Evolutionary conservation across 2,888 invertebrate species (phyloP).

Genomic region (Cotesia congregata): DNA sequence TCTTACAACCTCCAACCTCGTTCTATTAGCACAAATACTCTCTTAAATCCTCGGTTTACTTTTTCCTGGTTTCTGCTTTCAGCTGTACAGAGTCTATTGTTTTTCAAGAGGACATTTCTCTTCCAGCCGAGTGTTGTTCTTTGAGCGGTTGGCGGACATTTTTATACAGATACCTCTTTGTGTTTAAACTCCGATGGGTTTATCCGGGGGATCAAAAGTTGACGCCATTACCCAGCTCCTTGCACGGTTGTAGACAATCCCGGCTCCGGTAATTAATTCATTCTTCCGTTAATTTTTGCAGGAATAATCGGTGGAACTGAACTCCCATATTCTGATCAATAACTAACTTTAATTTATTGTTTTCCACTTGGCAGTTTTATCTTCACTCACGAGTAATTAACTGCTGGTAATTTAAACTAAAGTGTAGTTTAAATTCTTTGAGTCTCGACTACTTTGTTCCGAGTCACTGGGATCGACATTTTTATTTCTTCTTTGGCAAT

Average conservation of each 20-base stretch:
- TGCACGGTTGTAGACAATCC: no score
- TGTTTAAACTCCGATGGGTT: slow-evolving; percentile 3
- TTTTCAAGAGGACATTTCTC: slow-evolving; percentile 39
- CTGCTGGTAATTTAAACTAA: not conserved
- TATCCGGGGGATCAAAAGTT: slow-evolving; percentile 29
- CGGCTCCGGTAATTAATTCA: no score
- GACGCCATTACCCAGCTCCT: no score
- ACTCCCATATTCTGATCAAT: slow-evolving; percentile 30
- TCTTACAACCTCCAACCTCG: slow-evolving; percentile 41
- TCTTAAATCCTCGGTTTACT: slow-evolving; percentile 23
- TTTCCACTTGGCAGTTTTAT: not conserved
- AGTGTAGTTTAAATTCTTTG: not conserved
- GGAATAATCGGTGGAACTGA: not conserved
- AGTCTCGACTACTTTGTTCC: slow-evolving; percentile 14
- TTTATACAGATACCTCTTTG: slow-evolving; percentile 29
- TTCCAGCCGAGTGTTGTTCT: slow-evolving; percentile 37
- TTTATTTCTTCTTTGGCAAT: slow-evolving; percentile 28
- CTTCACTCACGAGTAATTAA: not conserved
- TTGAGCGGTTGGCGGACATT: not conserved
- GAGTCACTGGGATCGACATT: slow-evolving; percentile 22
- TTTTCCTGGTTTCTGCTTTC: slow-evolving; percentile 5
- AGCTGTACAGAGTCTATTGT: slow-evolving; percentile 10
- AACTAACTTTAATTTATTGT: not conserved
- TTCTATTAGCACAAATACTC: slow-evolving; percentile 16
- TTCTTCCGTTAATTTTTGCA: no score